phyloP scores from a whole-genome alignment of 2,113 vertebrate species.

The Phaethon lepturus region DNA sequence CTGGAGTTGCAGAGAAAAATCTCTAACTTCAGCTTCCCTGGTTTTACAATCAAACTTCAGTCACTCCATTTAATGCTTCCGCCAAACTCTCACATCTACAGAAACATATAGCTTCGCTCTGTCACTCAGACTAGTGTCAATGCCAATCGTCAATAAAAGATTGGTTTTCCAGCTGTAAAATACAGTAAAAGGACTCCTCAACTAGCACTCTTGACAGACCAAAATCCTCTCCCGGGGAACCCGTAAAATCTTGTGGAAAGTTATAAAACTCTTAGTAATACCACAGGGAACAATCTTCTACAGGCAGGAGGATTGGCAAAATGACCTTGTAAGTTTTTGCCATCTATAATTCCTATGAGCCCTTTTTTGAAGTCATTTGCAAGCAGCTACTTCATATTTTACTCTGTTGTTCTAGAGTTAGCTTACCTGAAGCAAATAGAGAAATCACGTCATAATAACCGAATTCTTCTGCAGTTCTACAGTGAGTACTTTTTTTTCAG shows the following conservation, averaged over 20 bases:
- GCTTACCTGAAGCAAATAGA: not conserved
- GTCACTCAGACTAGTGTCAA: not conserved
- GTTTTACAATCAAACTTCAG: not conserved
- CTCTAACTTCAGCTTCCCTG: not conserved
- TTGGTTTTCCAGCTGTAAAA: conserved; percentile 47
- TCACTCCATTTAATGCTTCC: not conserved
- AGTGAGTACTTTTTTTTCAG: not conserved
- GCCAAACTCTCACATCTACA: not conserved
- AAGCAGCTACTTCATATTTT: conserved; percentile 23
- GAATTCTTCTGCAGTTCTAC: conserved; percentile 13
- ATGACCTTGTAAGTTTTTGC: conserved; percentile 43
- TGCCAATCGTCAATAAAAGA: conserved; percentile 37
- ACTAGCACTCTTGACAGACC: conserved; percentile 44
- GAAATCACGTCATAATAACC: not conserved
- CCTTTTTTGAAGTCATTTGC: not conserved
- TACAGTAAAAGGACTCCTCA: conserved; percentile 10
- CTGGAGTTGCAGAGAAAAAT: not conserved
- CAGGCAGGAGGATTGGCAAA: conserved; percentile 36
- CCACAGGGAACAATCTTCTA: conserved; percentile 46
- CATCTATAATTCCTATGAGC: conserved; percentile 53
- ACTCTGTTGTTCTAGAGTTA: not conserved
- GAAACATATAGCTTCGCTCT: not conserved
- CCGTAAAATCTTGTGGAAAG: conserved; percentile 55
- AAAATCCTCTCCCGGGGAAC: conserved; percentile 58
- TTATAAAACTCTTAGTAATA: conserved; percentile 57